Base-by-base conservation (phyloP, 30 jellyfish, hydroid and myxozoan genomes). In the Hydractinia echinata region DNA sequence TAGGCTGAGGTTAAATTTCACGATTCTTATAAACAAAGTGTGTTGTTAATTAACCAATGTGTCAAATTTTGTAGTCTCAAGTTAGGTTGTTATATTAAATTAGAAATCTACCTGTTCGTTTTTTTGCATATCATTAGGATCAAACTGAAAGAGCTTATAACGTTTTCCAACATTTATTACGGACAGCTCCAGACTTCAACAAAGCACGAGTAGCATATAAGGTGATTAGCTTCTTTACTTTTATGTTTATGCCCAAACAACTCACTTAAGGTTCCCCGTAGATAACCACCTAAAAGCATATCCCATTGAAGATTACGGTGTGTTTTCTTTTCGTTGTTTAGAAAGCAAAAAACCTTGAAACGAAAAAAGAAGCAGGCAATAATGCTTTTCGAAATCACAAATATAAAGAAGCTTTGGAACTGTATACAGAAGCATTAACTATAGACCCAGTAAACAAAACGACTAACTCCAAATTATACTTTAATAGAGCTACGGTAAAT, bases 401-500 rank as follows among this genome's bases (percentile, higher is more conserved):
- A 11, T 93, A 79, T 82, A 55, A 62, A 6, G 95, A 93, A 78
- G 99, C 99, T 5, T 85, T 60, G 53, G 96, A 81, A 10, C 81
- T 93, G 66, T 93, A 93, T 62, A 79, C 99, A 20, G 81, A 88
- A 60, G 99, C 99, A 73, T 76, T 93, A 66, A 73, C 70, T 15
- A 81, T 93, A 19, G 99, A 93, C 83, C 95, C 95, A 10, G 86
- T 81, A 10, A 93, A 93, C 60, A 85, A 67, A 70, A 50, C 64
- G 50, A 83, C 99, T 50, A 93, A 93, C 74, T 95, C 99, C 18
- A 93, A 93, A 73, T 53, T 93, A 16, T 89, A 83, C 61, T 89
- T 90, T 67, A 93, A 93, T 62, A 76, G 99, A 83, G 95, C 99
- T 7, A 93, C 88, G 66, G 99, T 82, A n/a, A 83, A 86, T 50